Evolutionary conservation across 2,113 vertebrate genomes (phyloP).

Genomic region (Regulus satrapa): DNA sequence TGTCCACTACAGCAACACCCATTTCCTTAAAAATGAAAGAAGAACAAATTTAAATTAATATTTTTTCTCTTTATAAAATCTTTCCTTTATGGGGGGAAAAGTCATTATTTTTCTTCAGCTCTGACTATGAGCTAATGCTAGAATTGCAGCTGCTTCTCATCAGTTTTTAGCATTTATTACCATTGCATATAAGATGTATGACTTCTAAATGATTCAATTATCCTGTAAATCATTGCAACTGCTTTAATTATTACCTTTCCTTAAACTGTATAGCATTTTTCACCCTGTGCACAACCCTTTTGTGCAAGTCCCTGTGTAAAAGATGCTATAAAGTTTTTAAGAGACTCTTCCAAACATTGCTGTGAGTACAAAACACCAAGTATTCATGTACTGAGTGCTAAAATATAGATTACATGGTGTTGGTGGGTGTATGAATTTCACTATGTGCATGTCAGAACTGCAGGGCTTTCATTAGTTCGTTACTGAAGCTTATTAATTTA

Average conservation of each 20-base stretch:
- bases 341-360: background rate
- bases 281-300: background rate
- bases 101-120: background rate
- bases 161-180: background rate
- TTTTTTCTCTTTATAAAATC: background rate
- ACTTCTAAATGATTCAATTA: background rate
- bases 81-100: background rate
- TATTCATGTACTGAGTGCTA: background rate
- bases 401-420: background rate
- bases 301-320: background rate
- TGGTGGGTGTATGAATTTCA: background rate
- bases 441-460: too few relatives aligned
- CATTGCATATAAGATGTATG: background rate
- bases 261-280: background rate
- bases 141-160: background rate
- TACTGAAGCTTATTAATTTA: background rate
- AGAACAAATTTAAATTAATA: background rate
- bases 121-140: background rate
- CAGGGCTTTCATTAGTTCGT: background rate
- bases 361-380: background rate
- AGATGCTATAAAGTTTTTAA: background rate
- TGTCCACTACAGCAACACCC: background rate
- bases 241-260: background rate
- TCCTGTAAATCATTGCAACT: background rate
- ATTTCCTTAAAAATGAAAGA: background rate